Evolutionary conservation across 2,888 invertebrate genomes (phyloP).

Genomic region (Drosophila atroscutellata): DNA sequence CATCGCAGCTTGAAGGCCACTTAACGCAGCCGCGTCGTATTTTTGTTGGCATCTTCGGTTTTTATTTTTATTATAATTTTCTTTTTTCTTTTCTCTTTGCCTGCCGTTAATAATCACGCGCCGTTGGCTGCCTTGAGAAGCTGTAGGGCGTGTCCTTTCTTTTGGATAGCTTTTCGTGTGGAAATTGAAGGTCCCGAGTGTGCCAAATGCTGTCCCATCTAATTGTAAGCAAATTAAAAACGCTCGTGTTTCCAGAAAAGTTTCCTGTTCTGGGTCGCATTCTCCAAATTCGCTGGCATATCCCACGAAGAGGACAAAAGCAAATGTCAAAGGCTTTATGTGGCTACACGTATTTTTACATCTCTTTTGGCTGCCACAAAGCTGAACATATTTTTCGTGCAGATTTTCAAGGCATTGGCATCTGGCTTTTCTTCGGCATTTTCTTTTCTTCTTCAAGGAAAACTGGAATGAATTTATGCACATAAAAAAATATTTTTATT

Average conservation of each 20-base stretch:
- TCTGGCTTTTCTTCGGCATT: slow-evolving; percentile 36
- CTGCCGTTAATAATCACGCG: slow-evolving; percentile 46
- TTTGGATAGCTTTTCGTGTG: slow-evolving; percentile 1
- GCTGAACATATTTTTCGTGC: slow-evolving; percentile 39
- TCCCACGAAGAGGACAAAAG: not conserved
- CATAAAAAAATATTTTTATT: slow-evolving; percentile 26
- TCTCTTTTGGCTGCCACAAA: slow-evolving; percentile 5
- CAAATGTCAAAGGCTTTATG: slow-evolving; percentile 27
- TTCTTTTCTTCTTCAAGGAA: slow-evolving; percentile 3
- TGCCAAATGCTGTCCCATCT: slow-evolving; percentile 31
- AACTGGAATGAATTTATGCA: slow-evolving; percentile 42
- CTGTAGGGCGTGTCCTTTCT: slow-evolving; percentile 27
- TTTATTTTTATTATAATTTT: slow-evolving; percentile 1
- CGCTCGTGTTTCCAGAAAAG: slow-evolving; percentile 34
- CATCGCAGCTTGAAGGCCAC: slow-evolving; percentile 52
- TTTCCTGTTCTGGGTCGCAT: slow-evolving; percentile 2
- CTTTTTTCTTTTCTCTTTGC: slow-evolving; percentile 6
- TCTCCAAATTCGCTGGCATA: slow-evolving; percentile 8
- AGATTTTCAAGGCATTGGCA: slow-evolving; percentile 49
- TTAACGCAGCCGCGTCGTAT: slow-evolving; percentile 40
- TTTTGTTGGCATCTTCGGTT: slow-evolving; percentile 11
- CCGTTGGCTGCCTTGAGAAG: slow-evolving; percentile 12
- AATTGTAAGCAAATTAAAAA: slow-evolving; percentile 69
- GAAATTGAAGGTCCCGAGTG: slow-evolving; percentile 23
- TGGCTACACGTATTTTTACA: not conserved